phyloP scores from a whole-genome alignment of 1,140 invertebrate genomes.

The Macrostomum lignano region DNA sequence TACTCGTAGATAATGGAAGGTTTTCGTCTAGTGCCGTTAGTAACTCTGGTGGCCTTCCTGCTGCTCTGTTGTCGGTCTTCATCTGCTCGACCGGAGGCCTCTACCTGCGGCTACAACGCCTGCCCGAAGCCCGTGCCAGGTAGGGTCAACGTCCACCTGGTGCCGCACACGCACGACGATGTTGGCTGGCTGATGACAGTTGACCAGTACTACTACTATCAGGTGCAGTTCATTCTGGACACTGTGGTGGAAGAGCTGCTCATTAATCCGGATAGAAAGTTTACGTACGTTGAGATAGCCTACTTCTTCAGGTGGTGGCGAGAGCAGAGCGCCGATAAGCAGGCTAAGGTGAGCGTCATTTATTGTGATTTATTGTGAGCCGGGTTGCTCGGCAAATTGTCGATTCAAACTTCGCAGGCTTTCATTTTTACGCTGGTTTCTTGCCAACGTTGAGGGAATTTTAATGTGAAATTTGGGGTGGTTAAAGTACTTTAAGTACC shows the following conservation, averaged over 20 bases:
- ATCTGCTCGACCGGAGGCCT: too few species aligned
- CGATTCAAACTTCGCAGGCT: too few species aligned
- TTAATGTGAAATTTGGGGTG: too few species aligned
- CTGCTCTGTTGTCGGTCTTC: too few species aligned
- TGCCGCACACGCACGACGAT: slow-evolving; percentile 49
- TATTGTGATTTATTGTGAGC: too few species aligned
- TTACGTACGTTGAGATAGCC: slow-evolving; percentile 43
- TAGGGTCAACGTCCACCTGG: slow-evolving; percentile 45
- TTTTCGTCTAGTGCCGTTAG: too few species aligned
- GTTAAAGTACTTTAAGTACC: too few species aligned
- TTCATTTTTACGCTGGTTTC: too few species aligned
- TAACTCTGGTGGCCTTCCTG: too few species aligned
- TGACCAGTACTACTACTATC: slow-evolving; percentile 65
- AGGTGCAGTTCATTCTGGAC: slow-evolving; percentile 54
- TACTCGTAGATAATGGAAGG: too few species aligned
- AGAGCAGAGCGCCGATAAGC: slow-evolving; percentile 34
- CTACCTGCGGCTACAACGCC: slow-evolving; percentile 2
- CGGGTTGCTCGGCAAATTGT: too few species aligned
- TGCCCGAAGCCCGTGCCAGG: slow-evolving; percentile 8
- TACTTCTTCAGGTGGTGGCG: slow-evolving; percentile 76
- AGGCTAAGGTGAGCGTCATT: slow-evolving; percentile 20
- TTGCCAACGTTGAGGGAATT: too few species aligned
- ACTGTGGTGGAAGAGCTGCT: slow-evolving; percentile 48
- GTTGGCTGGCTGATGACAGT: slow-evolving; percentile 73
- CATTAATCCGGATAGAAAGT: slow-evolving; percentile 36